Evolutionary conservation across 2,888 invertebrate genomes (phyloP), one percentile per base, ranked within the genome.

Genomic region (Noctua janthe): DNA sequence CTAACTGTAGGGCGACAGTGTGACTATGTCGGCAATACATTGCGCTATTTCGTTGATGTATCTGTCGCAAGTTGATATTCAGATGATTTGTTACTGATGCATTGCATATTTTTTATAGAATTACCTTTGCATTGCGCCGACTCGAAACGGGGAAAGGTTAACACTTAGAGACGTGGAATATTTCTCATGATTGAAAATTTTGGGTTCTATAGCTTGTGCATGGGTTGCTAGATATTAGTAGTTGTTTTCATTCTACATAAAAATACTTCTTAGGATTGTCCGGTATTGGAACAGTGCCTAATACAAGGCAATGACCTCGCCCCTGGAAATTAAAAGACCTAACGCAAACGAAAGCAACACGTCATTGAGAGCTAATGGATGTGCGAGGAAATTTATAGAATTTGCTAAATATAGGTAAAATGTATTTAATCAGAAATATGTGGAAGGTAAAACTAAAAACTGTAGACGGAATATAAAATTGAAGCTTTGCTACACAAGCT

Each of bases 241-340:
- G 64, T 51, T 56, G 13, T 69, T 66, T 59, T 70, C 35, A 66
- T 76, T 86, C 4, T 70, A 54, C 64, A 69, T 73, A 74, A 76
- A 76, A 74, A 86, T 71, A 74, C 39, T 74, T 81, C 67, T 69
- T 49, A 81, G 56, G 64, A 81, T 74, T 56, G 67, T 56, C n/a
- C 49, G 62, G 29, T 39, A 67, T 87, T 87, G 85, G 79, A 87
- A 83, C 75, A 59, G 72, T 84, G 85, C 84, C 85, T 78, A 85
- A 85, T 79, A 87, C 74, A 87, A 87, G 79, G 74, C 85, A 85
- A 83, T 87, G 85, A 76, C 85, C 85, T 83, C 85, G 78, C 83
- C 56, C 35, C 73, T 74, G 74, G 64, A 83, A 87, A 87, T 71
- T 74, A 76, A 62, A 76, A 87, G 62, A 72, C 74, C 71, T 74